These are phyloP conservation scores for Micromesistius poutassou DNA, from an alignment of 2,797 vertebrate species.

Conservation along the genomic window DNA sequence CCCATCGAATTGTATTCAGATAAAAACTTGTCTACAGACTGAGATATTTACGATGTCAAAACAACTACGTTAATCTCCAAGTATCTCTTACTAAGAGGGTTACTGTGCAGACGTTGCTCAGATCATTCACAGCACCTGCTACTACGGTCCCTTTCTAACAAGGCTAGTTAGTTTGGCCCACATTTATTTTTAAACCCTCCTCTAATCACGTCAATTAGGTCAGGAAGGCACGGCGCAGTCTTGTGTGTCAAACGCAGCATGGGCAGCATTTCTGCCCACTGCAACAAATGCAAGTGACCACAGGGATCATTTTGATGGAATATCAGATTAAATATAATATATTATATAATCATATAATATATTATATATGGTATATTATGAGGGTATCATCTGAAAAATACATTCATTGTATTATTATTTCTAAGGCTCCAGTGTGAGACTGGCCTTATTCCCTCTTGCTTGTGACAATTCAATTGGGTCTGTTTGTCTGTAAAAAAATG, in stretches of 20 bases:
- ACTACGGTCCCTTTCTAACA: constrained; percentile 47
- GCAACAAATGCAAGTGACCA: constrained; percentile 31
- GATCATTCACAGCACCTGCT: constrained; percentile 22
- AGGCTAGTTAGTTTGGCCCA: constrained; percentile 63
- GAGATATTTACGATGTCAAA: too few relatives aligned
- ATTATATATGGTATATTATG: too few relatives aligned
- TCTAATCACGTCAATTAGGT: constrained; percentile 76
- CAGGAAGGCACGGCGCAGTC: constrained; percentile 64
- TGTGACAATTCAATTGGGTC: too few relatives aligned
- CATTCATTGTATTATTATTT: not conserved
- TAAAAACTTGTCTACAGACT: too few relatives aligned
- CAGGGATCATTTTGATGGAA: not conserved
- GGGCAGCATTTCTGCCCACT: constrained; percentile 48
- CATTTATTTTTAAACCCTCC: constrained; percentile 73
- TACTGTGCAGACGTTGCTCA: constrained; percentile 8
- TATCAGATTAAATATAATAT: not conserved
- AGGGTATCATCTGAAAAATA: too few relatives aligned
- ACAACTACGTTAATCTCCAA: not conserved
- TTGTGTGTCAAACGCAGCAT: constrained; percentile 39
- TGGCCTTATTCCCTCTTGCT: too few relatives aligned
- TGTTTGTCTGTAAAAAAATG: too few relatives aligned
- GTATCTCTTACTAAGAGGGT: constrained; percentile 18
- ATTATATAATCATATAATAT: too few relatives aligned
- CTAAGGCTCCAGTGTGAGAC: not conserved
- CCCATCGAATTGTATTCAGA: too few relatives aligned